Evolutionary conservation across 1,140 invertebrate genomes (phyloP).

Genomic region (Condylostylus longicornis): DNA sequence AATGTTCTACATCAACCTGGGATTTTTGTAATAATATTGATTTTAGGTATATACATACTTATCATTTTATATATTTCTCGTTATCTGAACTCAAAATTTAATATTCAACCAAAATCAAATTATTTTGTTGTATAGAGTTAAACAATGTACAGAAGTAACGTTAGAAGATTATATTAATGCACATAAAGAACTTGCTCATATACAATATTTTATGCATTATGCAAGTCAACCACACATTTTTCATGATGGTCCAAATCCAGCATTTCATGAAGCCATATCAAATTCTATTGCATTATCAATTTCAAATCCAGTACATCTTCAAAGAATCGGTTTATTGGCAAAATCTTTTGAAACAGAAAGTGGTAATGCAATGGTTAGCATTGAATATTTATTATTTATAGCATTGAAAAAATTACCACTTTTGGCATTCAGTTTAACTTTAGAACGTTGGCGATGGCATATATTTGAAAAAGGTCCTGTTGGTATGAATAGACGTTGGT

Average conservation of each 20-base stretch:
- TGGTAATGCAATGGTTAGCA: constrained; percentile 7
- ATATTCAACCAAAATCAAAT: constrained; percentile 8
- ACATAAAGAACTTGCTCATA: constrained; percentile 76
- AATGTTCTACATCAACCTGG: constrained; percentile 77
- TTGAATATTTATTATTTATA: constrained; percentile 45
- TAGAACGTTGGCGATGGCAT: constrained; percentile 64
- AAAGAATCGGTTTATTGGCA: constrained; percentile 44
- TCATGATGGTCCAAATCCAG: constrained; percentile 67
- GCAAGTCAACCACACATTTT: constrained; percentile 56
- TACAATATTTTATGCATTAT: constrained; percentile 73
- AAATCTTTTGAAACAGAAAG: background rate
- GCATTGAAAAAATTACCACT: constrained; percentile 72
- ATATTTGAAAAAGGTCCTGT: constrained; percentile 57
- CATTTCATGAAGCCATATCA: constrained; percentile 80
- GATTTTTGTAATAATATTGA: constrained; percentile 74
- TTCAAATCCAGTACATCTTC: constrained; percentile 54
- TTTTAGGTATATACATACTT: constrained; percentile 44
- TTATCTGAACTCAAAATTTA: background rate
- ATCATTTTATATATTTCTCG: background rate
- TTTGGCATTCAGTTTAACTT: constrained; percentile 57
- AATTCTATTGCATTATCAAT: constrained; percentile 69
- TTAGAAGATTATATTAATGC: constrained; percentile 64
- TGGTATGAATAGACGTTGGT: constrained; percentile 66
- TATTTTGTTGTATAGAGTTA: no score
- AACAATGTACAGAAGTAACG: constrained; percentile 73